A percentile compares a stretch with the other conserved stretches of the same genome.
phyloP scores from a whole-genome alignment of 2,797 vertebrate species.

The Alouatta caraya region DNA sequence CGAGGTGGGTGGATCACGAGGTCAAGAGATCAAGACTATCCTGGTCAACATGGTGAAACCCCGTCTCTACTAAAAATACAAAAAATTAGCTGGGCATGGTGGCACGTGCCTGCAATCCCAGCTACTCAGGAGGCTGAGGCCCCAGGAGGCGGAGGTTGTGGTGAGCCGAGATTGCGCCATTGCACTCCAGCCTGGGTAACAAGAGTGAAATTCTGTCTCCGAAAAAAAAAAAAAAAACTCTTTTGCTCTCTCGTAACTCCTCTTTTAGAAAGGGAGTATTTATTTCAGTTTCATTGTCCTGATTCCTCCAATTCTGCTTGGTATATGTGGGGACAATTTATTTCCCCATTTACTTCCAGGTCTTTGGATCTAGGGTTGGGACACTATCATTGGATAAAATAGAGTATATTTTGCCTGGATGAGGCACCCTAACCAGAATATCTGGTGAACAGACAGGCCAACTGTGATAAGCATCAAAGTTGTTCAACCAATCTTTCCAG shows the following conservation, averaged over 20 bases:
- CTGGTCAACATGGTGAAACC: no score
- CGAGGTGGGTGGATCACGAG: no score
- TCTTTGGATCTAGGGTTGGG: background rate
- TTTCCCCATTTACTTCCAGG: background rate
- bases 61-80: no score
- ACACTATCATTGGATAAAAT: background rate
- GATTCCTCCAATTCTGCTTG: background rate
- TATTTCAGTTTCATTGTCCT: background rate
- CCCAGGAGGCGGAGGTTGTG: no score
- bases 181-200: no score
- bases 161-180: no score
- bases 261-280: background rate
- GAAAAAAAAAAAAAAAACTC: no score
- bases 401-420: background rate
- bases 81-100: no score
- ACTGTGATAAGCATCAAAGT: background rate
- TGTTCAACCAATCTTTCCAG: background rate
- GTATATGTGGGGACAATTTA: rapidly evolving
- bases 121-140: no score
- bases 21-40: no score
- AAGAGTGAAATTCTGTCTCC: no score
- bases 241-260: background rate
- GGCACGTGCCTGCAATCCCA: no score
- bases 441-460: background rate
- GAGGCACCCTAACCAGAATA: background rate